These are phyloP conservation scores for Fulmarus glacialis DNA, from an alignment of 2,113 vertebrate species.

Conservation along the genomic window DNA sequence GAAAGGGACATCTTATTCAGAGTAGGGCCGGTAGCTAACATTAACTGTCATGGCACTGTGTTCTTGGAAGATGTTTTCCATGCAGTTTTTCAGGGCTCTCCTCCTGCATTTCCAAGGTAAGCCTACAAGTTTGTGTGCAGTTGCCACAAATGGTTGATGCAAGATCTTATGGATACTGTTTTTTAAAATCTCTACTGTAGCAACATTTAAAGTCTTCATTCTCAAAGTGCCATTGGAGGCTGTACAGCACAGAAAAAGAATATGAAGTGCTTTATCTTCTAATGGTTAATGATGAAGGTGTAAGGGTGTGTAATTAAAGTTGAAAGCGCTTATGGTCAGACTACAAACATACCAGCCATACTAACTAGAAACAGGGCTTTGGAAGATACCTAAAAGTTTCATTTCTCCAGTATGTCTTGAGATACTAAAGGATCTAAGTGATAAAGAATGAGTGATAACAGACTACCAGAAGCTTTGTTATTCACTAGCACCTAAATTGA, in stretches of 20 bases:
- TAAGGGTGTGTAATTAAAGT: background rate
- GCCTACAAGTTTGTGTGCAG: background rate
- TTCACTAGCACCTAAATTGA: background rate
- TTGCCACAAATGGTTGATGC: background rate
- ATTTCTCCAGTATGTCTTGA: background rate
- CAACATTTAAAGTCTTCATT: background rate
- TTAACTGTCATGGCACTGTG: background rate
- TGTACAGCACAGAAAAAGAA: background rate
- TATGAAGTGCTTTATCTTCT: background rate
- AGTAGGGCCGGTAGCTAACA: background rate
- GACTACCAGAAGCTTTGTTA: background rate
- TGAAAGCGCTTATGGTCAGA: background rate
- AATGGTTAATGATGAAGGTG: background rate
- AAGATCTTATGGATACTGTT: rapidly evolving
- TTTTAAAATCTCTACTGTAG: background rate
- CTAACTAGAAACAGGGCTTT: background rate
- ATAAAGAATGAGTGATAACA: background rate
- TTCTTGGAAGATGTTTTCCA: background rate
- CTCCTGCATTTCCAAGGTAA: background rate
- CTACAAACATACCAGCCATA: background rate
- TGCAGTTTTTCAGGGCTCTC: background rate
- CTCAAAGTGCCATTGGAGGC: background rate
- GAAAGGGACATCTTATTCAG: background rate
- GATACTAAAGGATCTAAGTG: no score
- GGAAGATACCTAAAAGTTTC: background rate